A percentile compares a stretch with the other conserved stretches of the same genome.
Conservation (phyloP, 1,140 invertebrate genomes). For the Drosophila mojavensis region DNA sequence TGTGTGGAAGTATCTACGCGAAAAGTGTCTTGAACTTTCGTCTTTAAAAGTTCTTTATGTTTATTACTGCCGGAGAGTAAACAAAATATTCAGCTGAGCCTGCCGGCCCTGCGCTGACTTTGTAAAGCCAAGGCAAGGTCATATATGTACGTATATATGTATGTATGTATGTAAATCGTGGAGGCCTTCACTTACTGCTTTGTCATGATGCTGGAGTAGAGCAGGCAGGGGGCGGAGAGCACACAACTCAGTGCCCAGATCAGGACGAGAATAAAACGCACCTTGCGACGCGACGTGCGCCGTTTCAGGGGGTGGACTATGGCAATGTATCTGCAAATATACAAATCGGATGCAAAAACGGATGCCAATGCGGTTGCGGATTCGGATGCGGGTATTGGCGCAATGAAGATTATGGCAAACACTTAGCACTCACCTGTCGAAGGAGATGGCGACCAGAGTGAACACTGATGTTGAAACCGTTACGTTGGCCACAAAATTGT, state of each 20-base stretch:
- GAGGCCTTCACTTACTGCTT: slow-evolving; percentile 86
- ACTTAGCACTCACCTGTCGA: slow-evolving; percentile 89
- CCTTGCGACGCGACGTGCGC: slow-evolving; percentile 91
- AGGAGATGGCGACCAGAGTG: slow-evolving; percentile 93
- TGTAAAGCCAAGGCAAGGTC: slow-evolving; percentile 1
- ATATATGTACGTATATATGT: neutral
- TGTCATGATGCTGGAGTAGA: slow-evolving; percentile 91
- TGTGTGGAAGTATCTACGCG: slow-evolving; percentile 2
- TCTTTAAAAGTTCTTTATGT: slow-evolving; percentile 68
- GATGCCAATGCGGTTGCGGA: slow-evolving; percentile 23
- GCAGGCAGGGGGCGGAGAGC: slow-evolving; percentile 91
- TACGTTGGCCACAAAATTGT: slow-evolving; percentile 94
- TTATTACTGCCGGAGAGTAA: slow-evolving; percentile 32
- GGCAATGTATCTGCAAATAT: slow-evolving; percentile 92
- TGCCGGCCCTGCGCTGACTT: slow-evolving; percentile 18
- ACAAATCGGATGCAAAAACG: slow-evolving; percentile 20
- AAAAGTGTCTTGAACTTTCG: slow-evolving; percentile 27
- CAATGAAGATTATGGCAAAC: slow-evolving; percentile 16
- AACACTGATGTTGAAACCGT: slow-evolving; percentile 96
- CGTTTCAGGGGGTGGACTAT: slow-evolving; percentile 95
- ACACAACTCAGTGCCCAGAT: slow-evolving; percentile 93
- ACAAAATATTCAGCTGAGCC: slow-evolving; percentile 29
- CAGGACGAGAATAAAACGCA: slow-evolving; percentile 89
- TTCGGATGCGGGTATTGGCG: slow-evolving; percentile 9
- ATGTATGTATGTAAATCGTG: slow-evolving; percentile 1